Percentiles rank a stretch among this genome's conserved stretches.
Evolutionary conservation across 2,113 vertebrate species (phyloP).

Genomic region (Mungos mungo): DNA sequence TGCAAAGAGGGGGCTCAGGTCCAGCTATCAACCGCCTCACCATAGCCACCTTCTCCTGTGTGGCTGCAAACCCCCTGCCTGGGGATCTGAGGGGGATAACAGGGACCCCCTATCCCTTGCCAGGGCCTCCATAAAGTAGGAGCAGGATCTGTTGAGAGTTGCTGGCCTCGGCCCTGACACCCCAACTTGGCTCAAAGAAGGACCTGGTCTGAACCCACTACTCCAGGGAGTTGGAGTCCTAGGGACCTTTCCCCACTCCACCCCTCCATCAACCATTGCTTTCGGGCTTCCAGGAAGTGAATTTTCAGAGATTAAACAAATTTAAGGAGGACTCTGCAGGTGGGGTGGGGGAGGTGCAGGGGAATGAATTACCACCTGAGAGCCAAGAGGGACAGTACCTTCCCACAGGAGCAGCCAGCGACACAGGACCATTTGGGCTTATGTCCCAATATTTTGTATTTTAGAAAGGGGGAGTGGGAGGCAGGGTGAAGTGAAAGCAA

Average conservation of each 20-base stretch:
- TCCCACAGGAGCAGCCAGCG: not conserved
- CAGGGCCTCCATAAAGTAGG: not conserved
- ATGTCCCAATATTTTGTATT: not conserved
- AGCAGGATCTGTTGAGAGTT: not conserved
- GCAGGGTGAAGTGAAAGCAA: not conserved
- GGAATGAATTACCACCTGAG: not conserved
- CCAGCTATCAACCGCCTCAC: not conserved
- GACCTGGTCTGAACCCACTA: not conserved
- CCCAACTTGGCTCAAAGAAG: not conserved
- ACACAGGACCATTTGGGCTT: not conserved
- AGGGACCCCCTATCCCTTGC: not conserved
- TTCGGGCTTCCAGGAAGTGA: not conserved
- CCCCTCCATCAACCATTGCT: not conserved
- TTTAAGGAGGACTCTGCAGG: not conserved
- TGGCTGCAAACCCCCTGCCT: not conserved
- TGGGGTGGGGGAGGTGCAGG: not conserved
- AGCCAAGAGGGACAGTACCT: not conserved
- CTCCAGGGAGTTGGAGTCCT: not conserved
- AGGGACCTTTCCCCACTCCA: not conserved
- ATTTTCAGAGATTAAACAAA: slow-evolving; percentile 24
- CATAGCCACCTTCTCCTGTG: not conserved
- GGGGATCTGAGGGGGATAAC: not conserved
- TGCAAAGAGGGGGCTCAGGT: not conserved
- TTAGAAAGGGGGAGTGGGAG: not conserved
- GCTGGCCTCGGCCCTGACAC: not conserved